Evolutionary conservation across 92 coral and sea anemone species (phyloP).

Genomic region (Zoanthus sociatus): DNA sequence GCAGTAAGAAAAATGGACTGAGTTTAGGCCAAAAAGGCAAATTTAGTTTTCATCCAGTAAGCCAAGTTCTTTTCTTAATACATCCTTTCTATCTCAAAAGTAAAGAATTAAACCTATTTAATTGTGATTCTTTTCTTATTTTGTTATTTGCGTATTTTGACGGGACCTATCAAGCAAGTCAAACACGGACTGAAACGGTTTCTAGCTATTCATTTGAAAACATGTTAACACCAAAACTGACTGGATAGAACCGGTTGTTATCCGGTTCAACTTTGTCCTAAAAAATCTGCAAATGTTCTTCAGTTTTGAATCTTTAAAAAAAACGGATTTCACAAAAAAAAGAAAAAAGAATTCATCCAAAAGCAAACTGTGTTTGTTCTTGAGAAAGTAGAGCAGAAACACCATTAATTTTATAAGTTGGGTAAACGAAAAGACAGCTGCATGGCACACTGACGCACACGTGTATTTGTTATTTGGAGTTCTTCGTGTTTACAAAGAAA

Average conservation of each 20-base stretch:
- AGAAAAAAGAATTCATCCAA: background rate
- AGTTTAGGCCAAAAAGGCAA: no score
- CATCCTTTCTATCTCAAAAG: background rate
- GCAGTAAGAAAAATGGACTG: background rate
- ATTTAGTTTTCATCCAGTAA: background rate
- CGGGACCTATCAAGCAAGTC: slow-evolving; percentile 1
- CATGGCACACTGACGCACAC: slow-evolving; percentile 7
- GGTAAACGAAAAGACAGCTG: slow-evolving; percentile 11
- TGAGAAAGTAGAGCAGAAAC: background rate
- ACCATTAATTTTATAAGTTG: background rate
- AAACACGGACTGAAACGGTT: slow-evolving; percentile 11
- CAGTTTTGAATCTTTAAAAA: background rate
- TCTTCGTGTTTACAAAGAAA: slow-evolving; percentile 18
- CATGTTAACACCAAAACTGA: background rate
- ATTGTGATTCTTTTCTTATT: slow-evolving; percentile 14
- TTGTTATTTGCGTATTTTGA: slow-evolving; percentile 25
- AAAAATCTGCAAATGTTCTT: background rate
- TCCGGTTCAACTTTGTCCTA: background rate
- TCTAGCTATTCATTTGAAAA: slow-evolving; percentile 37
- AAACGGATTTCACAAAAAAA: slow-evolving; percentile 9
- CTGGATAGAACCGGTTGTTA: background rate
- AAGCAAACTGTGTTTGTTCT: slow-evolving; percentile 14
- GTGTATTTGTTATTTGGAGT: slow-evolving; percentile 22
- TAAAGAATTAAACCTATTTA: background rate
- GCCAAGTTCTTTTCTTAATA: background rate